phyloP scores from a whole-genome alignment of 1,140 invertebrate genomes.

The Sweltsa coloradensis region DNA sequence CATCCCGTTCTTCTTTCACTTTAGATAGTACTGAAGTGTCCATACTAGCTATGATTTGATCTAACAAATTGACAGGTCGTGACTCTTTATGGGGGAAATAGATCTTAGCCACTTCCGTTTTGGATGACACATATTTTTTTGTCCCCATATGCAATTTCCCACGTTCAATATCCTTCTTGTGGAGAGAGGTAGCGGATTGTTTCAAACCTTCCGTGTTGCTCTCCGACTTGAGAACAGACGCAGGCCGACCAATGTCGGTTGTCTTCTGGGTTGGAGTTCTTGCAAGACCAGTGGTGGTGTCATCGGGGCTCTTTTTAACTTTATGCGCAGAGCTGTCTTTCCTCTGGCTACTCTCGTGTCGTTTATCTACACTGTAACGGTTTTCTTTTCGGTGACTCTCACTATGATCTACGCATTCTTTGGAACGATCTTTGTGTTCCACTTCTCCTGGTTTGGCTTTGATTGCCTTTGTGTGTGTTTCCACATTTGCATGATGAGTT shows the following conservation, averaged over 20 bases:
- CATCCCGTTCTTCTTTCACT: conserved; percentile 6
- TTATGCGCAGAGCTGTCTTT: too few relatives aligned
- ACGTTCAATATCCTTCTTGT: conserved; percentile 1
- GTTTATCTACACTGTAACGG: too few relatives aligned
- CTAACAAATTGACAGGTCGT: conserved; percentile 5
- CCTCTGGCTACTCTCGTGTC: too few relatives aligned
- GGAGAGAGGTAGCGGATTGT: background rate
- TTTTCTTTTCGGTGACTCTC: too few relatives aligned
- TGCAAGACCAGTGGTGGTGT: too few relatives aligned
- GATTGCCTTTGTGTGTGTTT: too few relatives aligned
- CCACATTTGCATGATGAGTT: too few relatives aligned
- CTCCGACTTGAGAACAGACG: background rate
- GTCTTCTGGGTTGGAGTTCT: background rate
- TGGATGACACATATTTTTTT: conserved; percentile 2
- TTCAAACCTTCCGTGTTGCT: background rate
- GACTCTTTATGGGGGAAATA: background rate
- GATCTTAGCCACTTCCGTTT: background rate
- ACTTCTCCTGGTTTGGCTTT: too few relatives aligned
- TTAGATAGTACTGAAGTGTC: background rate
- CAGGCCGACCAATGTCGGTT: background rate
- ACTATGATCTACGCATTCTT: too few relatives aligned
- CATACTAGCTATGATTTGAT: conserved; percentile 13
- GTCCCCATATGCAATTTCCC: background rate
- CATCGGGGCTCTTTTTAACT: too few relatives aligned
- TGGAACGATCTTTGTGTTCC: too few relatives aligned